Evolutionary conservation across 2,888 invertebrate genomes (phyloP).

Genomic region (Ectropis crepuscularia): DNA sequence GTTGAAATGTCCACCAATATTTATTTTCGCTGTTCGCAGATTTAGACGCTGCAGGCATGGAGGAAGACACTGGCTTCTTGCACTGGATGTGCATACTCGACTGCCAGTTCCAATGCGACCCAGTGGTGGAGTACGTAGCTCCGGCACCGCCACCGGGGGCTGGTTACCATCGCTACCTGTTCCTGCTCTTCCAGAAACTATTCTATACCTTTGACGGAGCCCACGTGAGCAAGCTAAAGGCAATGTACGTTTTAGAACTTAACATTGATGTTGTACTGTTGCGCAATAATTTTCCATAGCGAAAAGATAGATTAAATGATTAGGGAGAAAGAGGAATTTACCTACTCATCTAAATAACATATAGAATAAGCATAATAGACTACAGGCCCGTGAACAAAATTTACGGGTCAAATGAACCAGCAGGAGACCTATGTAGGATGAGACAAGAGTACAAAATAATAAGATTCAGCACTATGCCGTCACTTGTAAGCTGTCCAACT

Average conservation of each 20-base stretch:
- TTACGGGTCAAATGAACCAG: too few relatives aligned
- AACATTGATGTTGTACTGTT: background rate
- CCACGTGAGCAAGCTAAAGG: background rate
- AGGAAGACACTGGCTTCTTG: background rate
- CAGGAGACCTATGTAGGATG: too few relatives aligned
- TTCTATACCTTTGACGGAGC: background rate
- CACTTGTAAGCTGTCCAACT: too few relatives aligned
- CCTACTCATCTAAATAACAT: too few relatives aligned
- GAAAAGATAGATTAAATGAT: too few relatives aligned
- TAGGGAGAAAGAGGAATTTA: too few relatives aligned
- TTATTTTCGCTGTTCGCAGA: background rate
- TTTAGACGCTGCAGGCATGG: background rate
- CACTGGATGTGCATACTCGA: slow-evolving; percentile 3
- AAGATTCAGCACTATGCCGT: too few relatives aligned
- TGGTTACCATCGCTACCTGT: background rate
- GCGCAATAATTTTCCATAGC: too few relatives aligned
- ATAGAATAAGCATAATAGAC: too few relatives aligned
- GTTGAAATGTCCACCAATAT: too few relatives aligned
- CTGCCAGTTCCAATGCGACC: background rate
- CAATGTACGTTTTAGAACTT: background rate
- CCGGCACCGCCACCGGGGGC: background rate
- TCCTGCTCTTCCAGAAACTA: background rate
- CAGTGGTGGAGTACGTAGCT: background rate
- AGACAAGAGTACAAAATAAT: too few relatives aligned
- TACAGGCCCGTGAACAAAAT: too few relatives aligned